Evolutionary conservation across 1,140 invertebrate genomes (phyloP).

Genomic region (Drosophila murphyi): DNA sequence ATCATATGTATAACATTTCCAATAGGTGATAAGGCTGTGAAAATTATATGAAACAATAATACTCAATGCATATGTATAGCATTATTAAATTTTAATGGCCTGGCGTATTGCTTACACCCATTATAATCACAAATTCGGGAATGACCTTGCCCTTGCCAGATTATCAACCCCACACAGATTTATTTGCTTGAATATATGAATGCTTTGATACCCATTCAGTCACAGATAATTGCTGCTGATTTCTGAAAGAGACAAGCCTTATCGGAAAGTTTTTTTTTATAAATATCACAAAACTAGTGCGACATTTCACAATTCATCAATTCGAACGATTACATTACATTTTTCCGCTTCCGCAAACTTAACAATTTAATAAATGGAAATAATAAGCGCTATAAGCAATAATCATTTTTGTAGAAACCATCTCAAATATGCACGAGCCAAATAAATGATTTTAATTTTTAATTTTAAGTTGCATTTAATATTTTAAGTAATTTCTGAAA

Average conservation of each 20-base stretch:
- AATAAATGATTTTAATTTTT: too few species aligned
- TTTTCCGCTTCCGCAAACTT: too few species aligned
- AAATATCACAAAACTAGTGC: neutral
- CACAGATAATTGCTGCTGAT: neutral
- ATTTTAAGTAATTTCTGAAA: too few species aligned
- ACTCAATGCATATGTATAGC: neutral
- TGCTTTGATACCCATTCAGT: neutral
- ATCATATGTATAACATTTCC: conserved; percentile 4
- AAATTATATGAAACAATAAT: conserved; percentile 3
- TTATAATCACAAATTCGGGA: conserved; percentile 7
- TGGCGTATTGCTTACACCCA: neutral
- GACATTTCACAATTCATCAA: neutral
- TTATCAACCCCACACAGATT: conserved; percentile 4
- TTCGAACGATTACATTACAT: neutral
- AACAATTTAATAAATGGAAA: too few species aligned
- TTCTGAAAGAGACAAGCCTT: neutral
- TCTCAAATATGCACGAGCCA: too few species aligned
- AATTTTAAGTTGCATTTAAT: too few species aligned
- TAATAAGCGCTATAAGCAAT: too few species aligned
- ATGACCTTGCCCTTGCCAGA: conserved; percentile 20
- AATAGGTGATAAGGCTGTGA: neutral
- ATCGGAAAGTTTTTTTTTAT: neutral
- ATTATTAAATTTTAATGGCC: neutral
- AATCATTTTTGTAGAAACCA: too few species aligned
- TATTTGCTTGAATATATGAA: neutral